Evolutionary conservation across 2,797 vertebrate species (phyloP).

Genomic region (Rhyacichthys aspro): DNA sequence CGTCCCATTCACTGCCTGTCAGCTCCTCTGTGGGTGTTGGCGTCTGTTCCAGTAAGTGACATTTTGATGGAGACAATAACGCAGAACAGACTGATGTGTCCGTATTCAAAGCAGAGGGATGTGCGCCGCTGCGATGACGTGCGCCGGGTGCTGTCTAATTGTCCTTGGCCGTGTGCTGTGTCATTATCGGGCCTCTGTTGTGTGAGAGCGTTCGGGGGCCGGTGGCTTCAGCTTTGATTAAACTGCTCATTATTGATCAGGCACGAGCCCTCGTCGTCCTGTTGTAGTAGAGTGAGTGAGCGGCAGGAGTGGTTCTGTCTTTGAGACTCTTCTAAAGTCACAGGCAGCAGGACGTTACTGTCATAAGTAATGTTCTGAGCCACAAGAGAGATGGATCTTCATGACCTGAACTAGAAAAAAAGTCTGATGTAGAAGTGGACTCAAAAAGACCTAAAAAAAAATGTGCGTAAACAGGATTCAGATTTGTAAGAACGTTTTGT

Average conservation of each 20-base stretch:
- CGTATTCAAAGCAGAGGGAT: constrained; percentile 42
- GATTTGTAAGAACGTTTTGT: too few species aligned
- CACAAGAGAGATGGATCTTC: too few species aligned
- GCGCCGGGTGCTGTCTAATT: constrained; percentile 33
- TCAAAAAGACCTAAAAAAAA: too few species aligned
- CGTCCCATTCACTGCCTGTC: constrained; percentile 14
- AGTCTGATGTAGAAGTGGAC: too few species aligned
- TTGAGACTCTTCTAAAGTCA: too few species aligned
- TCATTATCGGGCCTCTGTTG: constrained; percentile 45
- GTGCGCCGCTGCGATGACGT: constrained; percentile 36
- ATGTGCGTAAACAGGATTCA: too few species aligned
- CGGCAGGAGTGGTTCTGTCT: too few species aligned
- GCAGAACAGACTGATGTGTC: constrained; percentile 18
- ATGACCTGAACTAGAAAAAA: too few species aligned
- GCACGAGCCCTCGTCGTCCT: constrained; percentile 25
- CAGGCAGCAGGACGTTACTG: too few species aligned
- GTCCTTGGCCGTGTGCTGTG: constrained; percentile 43
- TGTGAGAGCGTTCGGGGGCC: constrained; percentile 30
- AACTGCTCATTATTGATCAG: constrained; percentile 56
- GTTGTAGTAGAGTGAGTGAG: constrained; percentile 1
- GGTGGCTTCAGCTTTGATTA: constrained; percentile 45
- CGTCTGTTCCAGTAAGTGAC: background rate
- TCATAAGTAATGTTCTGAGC: too few species aligned
- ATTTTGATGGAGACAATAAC: constrained; percentile 8
- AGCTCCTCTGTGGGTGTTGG: constrained; percentile 1